Percentiles rank a stretch among this genome's conserved stretches.
Conservation (phyloP, 1,140 invertebrate genomes). For the Drosophila nigrodunni region DNA sequence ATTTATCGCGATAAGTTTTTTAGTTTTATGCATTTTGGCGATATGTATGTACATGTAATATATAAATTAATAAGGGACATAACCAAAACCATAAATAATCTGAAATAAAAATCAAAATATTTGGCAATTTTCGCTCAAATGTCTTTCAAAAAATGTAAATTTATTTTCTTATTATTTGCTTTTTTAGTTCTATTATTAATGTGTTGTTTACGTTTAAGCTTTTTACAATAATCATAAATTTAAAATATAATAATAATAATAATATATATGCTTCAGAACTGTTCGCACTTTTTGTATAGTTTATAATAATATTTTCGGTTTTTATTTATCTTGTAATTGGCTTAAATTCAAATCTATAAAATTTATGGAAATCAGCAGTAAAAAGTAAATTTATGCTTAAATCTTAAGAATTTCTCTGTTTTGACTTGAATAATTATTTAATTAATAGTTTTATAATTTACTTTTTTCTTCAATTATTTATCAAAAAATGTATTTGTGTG, state of each 20-base stretch:
- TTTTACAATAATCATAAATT: slow-evolving; percentile 75
- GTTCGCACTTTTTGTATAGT: slow-evolving; percentile 45
- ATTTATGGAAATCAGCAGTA: slow-evolving; percentile 79
- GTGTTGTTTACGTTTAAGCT: slow-evolving; percentile 73
- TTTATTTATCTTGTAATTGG: slow-evolving; percentile 42
- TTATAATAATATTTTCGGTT: slow-evolving; percentile 54
- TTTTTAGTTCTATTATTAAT: slow-evolving; percentile 62
- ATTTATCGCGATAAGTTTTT: slow-evolving; percentile 54
- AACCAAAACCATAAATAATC: slow-evolving; percentile 17
- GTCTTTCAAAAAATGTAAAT: slow-evolving; percentile 72
- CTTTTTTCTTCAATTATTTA: slow-evolving; percentile 31
- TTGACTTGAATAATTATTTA: slow-evolving; percentile 21
- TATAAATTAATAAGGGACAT: slow-evolving; percentile 31
- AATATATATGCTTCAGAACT: slow-evolving; percentile 31
- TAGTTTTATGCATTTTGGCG: slow-evolving; percentile 62
- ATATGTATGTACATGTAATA: slow-evolving; percentile 77
- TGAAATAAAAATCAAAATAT: slow-evolving; percentile 43
- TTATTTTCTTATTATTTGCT: slow-evolving; percentile 64
- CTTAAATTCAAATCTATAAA: slow-evolving; percentile 76
- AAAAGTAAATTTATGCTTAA: slow-evolving; percentile 68
- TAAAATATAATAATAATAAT: slow-evolving; percentile 53
- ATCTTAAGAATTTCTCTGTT: slow-evolving; percentile 50
- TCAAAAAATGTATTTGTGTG: slow-evolving; percentile 38
- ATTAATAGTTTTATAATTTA: slow-evolving; percentile 25
- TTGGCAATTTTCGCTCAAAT: slow-evolving; percentile 30